Conservation (phyloP, 2,888 invertebrate species). For the Lithophane semibrunnea region DNA sequence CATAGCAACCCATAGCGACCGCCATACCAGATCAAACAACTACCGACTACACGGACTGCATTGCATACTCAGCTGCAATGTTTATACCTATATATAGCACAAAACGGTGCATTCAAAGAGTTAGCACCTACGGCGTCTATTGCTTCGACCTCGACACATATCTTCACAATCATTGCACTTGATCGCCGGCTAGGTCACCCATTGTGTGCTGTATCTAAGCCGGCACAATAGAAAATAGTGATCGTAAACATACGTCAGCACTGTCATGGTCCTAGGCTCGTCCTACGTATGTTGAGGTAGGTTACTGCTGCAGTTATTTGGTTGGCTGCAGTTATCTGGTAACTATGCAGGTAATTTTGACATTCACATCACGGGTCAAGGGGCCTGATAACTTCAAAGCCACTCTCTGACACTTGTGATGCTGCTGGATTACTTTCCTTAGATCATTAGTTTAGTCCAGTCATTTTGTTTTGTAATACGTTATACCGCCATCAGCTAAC, state of each 20-base stretch:
- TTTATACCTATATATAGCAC: conserved; percentile 24
- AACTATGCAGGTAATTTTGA: too few relatives aligned
- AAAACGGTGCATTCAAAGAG: conserved; percentile 5
- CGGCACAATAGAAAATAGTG: conserved; percentile 11
- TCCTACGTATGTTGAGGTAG: conserved; percentile 32
- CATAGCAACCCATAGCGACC: neutral
- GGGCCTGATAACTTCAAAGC: too few relatives aligned
- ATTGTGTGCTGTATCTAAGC: conserved; percentile 25
- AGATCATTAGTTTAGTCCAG: neutral
- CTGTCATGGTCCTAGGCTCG: neutral
- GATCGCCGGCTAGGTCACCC: conserved; percentile 42
- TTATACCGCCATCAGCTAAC: neutral
- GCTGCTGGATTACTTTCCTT: too few relatives aligned
- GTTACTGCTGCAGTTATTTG: neutral
- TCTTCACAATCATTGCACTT: conserved; percentile 48
- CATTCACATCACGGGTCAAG: too few relatives aligned
- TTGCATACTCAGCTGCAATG: conserved; percentile 1
- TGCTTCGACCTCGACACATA: conserved; percentile 44
- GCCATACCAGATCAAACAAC: neutral
- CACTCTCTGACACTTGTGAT: too few relatives aligned
- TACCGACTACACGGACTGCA: neutral
- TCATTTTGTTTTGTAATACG: too few relatives aligned
- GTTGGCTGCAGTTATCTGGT: too few relatives aligned
- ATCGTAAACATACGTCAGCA: conserved; percentile 6
- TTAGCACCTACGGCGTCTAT: conserved; percentile 27